Conservation (phyloP, 2,797 vertebrate genomes). For the Enteromius thamalakanensis region DNA sequence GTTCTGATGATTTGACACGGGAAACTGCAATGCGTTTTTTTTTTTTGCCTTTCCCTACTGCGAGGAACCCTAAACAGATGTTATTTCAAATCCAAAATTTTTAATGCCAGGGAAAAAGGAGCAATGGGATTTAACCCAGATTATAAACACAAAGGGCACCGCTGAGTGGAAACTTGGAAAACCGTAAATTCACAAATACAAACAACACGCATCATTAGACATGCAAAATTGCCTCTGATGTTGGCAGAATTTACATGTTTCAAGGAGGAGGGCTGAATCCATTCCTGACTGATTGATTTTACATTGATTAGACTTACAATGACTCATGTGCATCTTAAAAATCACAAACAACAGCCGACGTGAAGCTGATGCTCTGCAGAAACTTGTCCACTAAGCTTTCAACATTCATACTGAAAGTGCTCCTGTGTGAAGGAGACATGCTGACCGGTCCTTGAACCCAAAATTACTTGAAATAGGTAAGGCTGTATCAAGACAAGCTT, state of each 20-base stretch:
- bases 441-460: constrained; percentile 64
- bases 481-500: constrained; percentile 53
- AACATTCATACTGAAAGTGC: constrained; percentile 53
- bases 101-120: constrained; percentile 20
- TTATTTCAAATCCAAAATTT: constrained; percentile 47
- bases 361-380: neutral
- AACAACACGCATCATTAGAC: neutral
- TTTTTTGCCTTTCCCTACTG: constrained; percentile 38
- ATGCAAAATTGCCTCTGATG: constrained; percentile 6
- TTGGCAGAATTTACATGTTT: neutral
- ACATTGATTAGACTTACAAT: constrained; percentile 50
- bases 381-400: constrained; percentile 54
- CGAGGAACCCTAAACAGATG: constrained; percentile 47
- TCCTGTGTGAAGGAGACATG: constrained; percentile 36
- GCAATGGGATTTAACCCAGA: constrained; percentile 29
- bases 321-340: constrained; percentile 23
- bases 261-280: neutral
- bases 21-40: constrained; percentile 66
- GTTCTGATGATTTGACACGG: constrained; percentile 69
- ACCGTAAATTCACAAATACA: constrained; percentile 12
- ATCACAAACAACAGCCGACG: constrained; percentile 16
- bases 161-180: neutral
- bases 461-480: constrained; percentile 8
- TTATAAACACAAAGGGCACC: constrained; percentile 5
- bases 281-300: constrained; percentile 47